These are phyloP conservation scores for Rhaphigaster nebulosa DNA, from an alignment of 2,888 invertebrate species.

Conservation along the genomic window DNA sequence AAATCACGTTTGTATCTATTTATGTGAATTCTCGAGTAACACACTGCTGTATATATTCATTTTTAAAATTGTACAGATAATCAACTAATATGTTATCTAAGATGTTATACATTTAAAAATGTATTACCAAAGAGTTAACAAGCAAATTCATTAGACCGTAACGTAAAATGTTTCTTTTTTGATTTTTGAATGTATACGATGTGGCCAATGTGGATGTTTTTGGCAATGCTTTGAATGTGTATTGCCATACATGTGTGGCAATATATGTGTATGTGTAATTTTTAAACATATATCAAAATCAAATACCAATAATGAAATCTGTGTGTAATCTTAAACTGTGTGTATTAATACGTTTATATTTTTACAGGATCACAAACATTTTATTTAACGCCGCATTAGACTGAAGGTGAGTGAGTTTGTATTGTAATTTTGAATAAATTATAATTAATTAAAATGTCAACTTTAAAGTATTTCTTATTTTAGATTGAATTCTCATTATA, in stretches of 20 bases:
- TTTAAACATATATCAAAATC: too few species aligned
- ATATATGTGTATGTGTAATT: too few species aligned
- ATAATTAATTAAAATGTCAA: too few species aligned
- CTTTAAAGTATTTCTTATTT: too few species aligned
- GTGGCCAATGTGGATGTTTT: too few species aligned
- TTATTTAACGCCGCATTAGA: neutral
- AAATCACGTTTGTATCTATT: neutral
- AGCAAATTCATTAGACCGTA: neutral
- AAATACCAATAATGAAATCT: too few species aligned
- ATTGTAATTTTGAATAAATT: too few species aligned
- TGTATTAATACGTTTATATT: neutral
- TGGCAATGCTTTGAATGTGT: too few species aligned
- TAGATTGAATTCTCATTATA: neutral
- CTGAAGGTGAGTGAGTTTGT: neutral
- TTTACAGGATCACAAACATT: neutral
- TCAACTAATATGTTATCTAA: neutral
- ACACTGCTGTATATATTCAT: neutral
- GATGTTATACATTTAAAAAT: neutral
- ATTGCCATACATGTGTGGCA: too few species aligned
- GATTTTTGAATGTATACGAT: too few species aligned
- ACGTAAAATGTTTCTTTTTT: neutral
- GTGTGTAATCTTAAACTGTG: neutral
- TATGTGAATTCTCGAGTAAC: neutral
- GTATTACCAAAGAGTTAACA: neutral
- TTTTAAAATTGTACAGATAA: neutral